Conservation (phyloP, 2,888 invertebrate genomes). For the Cyclophora albipunctata region DNA sequence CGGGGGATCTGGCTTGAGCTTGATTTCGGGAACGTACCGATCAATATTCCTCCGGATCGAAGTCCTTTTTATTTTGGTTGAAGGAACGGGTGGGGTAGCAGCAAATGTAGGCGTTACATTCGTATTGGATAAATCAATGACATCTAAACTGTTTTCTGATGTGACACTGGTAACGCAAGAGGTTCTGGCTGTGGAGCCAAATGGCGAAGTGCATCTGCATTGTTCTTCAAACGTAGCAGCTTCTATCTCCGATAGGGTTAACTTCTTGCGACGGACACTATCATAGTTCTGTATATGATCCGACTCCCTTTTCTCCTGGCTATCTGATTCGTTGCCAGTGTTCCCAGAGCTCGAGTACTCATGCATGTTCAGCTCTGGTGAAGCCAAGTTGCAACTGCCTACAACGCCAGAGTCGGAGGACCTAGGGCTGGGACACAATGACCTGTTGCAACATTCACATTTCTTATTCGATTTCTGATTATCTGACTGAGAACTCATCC, state of each 20-base stretch:
- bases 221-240: slow-evolving; percentile 79
- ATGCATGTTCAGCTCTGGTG: slow-evolving; percentile 78
- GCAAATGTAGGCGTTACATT: slow-evolving; percentile 69
- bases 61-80: slow-evolving; percentile 66
- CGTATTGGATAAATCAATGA: slow-evolving; percentile 68
- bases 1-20: slow-evolving; percentile 61
- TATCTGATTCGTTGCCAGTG: slow-evolving; percentile 53
- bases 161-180: slow-evolving; percentile 77
- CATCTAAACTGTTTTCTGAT: slow-evolving; percentile 73
- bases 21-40: slow-evolving; percentile 58
- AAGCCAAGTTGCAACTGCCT: slow-evolving; percentile 84
- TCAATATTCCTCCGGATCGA: slow-evolving; percentile 64
- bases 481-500: slow-evolving; percentile 68
- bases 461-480: slow-evolving; percentile 45
- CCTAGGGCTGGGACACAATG: slow-evolving; percentile 80
- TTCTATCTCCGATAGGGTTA: slow-evolving; percentile 75
- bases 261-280: slow-evolving; percentile 44
- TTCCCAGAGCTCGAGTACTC: slow-evolving; percentile 42
- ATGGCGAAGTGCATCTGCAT: slow-evolving; percentile 83
- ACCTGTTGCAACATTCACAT: slow-evolving; percentile 78
- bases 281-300: slow-evolving; percentile 45
- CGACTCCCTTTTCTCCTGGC: slow-evolving; percentile 44
- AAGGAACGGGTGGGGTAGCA: slow-evolving; percentile 59
- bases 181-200: slow-evolving; percentile 82
- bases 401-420: slow-evolving; percentile 91